Percentiles rank a stretch among this genome's conserved stretches.
Conservation (phyloP, 2,888 invertebrate genomes). For the Stictocephala bisonia region DNA sequence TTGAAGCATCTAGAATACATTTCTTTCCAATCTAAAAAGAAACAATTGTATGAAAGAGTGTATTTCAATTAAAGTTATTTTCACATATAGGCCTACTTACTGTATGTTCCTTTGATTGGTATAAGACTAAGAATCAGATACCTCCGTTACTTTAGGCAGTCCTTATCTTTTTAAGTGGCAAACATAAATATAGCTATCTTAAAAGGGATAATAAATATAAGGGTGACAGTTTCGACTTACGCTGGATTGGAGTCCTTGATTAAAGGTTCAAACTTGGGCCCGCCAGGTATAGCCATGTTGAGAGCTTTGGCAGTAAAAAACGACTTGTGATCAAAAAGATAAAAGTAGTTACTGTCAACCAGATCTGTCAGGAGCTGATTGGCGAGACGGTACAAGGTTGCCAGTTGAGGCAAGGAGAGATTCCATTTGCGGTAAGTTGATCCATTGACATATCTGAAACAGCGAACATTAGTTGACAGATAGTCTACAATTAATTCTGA, state of each 20-base stretch:
- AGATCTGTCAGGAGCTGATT: conserved; percentile 98
- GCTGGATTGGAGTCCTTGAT: conserved; percentile 97
- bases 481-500: no score
- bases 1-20: no score
- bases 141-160: no score
- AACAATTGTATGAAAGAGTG: no score
- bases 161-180: no score
- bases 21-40: no score
- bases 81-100: no score
- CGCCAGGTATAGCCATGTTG: conserved; percentile 99
- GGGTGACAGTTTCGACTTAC: conserved; percentile 66
- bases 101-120: no score
- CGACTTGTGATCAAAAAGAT: conserved; percentile 98
- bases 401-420: conserved; percentile 95
- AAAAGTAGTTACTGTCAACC: conserved; percentile 98
- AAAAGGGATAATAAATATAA: neutral
- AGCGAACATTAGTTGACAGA: no score
- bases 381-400: conserved; percentile 95
- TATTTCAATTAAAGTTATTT: no score
- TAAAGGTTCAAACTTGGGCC: conserved; percentile 99
- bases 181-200: neutral
- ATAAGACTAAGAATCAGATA: no score
- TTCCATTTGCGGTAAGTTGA: conserved; percentile 98
- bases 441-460: conserved; percentile 87
- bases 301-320: conserved; percentile 99